Evolutionary conservation across 2,888 invertebrate genomes (phyloP).

Genomic region (Mongoloraphidia duomilia): DNA sequence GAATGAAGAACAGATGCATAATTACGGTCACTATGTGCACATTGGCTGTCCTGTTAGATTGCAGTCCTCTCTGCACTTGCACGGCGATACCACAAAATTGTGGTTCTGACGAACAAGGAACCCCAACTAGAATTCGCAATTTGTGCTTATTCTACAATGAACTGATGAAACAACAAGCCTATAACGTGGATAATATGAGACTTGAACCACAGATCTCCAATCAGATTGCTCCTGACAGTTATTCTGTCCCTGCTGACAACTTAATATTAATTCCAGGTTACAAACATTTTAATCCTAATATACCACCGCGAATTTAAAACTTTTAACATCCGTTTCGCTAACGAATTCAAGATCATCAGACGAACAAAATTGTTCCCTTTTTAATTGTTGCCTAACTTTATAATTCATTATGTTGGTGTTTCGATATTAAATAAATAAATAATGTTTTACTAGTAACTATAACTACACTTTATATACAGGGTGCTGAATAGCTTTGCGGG

Average conservation of each 20-base stretch:
- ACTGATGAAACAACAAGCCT: slow-evolving; percentile 2
- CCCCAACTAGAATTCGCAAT: background rate
- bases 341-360: no score
- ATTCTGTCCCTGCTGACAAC: no score
- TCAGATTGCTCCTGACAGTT: no score
- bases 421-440: no score
- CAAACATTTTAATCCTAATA: background rate
- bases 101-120: background rate
- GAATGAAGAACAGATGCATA: background rate
- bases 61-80: background rate
- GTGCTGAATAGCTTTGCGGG: no score
- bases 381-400: no score
- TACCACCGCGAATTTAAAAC: background rate
- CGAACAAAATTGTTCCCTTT: no score
- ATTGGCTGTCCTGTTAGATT: background rate
- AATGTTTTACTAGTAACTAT: no score
- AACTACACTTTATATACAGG: no score
- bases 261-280: no score
- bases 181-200: background rate
- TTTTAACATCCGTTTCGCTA: no score
- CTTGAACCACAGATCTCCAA: background rate
- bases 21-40: background rate
- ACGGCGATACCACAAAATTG: background rate
- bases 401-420: no score
- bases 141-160: slow-evolving; percentile 4